Base-by-base conservation (phyloP, 2,888 invertebrate species). In the Notodonta dromedarius region DNA sequence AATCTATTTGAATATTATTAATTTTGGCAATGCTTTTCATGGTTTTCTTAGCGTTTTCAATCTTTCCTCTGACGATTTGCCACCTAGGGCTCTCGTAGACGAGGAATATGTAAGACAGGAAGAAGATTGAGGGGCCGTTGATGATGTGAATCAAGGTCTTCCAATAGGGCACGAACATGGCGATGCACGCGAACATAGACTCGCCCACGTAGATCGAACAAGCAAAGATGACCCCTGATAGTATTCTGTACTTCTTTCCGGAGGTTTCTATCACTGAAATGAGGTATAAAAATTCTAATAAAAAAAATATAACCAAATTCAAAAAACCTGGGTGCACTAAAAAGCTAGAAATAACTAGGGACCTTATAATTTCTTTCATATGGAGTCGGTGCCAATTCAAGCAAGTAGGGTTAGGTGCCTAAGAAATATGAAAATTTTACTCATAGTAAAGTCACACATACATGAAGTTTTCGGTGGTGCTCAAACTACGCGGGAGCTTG, bases 221-320 rank as follows among this genome's bases (percentile, higher is more conserved):
- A 0, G 90, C 74, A 56, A 86, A 85, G 4, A 89, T 57, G 0
- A 90, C 85, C 5, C 90, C 88, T 0, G 91, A 82, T 16, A 91
- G 67, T 6, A 89, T 67, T 44, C 92, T 76, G 42, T 84, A 77
- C 32, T 81, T 79, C 16, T 77, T 82, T 2, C 88, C 85, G 9
- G 85, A 80, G 51, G 88, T 88, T 78, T 92, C 92, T 39, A 91
- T 71, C 78, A 90, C 92, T 92, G 83, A 44, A 81, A n/a, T n/a
- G n/a, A n/a, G n/a, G n/a, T n/a, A n/a, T n/a, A n/a, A n/a, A n/a
- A n/a, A n/a, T n/a, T n/a, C n/a, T n/a, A n/a, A n/a, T n/a, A n/a
- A n/a, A n/a, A n/a, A n/a, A n/a, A n/a, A n/a, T n/a, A n/a, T n/a
- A n/a, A n/a, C n/a, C n/a, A n/a, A n/a, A n/a, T n/a, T n/a, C n/a